These are phyloP conservation scores for Diacarnus erythraeanus DNA, from an alignment of 37 sponge, comb jelly and placozoan species.

Conservation along the genomic window DNA sequence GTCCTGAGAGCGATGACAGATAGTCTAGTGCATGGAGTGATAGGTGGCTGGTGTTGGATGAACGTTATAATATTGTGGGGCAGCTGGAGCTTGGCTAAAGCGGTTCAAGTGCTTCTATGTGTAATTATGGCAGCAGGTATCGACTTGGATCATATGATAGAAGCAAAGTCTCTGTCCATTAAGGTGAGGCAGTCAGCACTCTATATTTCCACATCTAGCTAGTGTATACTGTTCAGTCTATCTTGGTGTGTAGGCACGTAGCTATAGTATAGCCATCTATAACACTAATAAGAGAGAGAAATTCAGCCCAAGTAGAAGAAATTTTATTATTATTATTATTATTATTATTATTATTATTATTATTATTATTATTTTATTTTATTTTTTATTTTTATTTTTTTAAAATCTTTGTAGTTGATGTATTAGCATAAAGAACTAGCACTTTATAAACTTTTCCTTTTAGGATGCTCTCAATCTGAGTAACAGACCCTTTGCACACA, in stretches of 20 bases:
- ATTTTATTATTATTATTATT: no score
- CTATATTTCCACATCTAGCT: no score
- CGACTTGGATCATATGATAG: conserved; percentile 66
- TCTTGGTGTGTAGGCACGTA: not conserved
- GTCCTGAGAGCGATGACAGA: conserved; percentile 48
- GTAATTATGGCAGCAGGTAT: conserved; percentile 29
- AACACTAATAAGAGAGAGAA: no score
- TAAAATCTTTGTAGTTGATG: no score
- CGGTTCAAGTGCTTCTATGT: conserved; percentile 12
- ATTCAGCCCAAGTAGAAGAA: no score
- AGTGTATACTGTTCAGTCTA: not conserved
- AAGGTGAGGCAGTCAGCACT: conserved; percentile 33
- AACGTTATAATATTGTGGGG: conserved; percentile 15
- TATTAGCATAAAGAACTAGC: no score
- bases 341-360: no score
- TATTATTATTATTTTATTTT: no score
- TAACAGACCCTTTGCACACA: conserved; percentile 58
- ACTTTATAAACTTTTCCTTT: not conserved
- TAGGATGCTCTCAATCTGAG: conserved; percentile 50
- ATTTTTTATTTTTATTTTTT: no score
- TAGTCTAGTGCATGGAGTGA: conserved; percentile 43
- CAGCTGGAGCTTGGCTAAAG: not conserved
- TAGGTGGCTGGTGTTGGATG: conserved; percentile 59
- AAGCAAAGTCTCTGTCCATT: conserved; percentile 47
- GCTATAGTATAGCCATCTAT: no score